A percentile compares a stretch with the other conserved stretches of the same genome.
phyloP scores from a whole-genome alignment of 1,140 invertebrate genomes.

The Cherax quadricarinatus region DNA sequence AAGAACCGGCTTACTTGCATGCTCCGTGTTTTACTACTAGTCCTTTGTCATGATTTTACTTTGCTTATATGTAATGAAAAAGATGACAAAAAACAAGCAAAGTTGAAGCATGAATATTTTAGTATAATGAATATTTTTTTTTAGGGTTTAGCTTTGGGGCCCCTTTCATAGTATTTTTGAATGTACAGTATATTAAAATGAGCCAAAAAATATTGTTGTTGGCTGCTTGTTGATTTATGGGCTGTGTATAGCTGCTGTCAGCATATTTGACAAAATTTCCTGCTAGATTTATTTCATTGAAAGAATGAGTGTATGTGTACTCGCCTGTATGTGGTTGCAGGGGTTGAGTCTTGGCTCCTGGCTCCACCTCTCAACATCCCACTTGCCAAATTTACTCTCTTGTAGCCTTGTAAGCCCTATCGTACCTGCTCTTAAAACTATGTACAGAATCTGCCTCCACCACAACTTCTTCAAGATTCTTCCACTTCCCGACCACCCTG shows the following conservation, averaged over 20 bases:
- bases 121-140: conserved; percentile 21
- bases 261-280: not conserved
- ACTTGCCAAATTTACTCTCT: too few species aligned
- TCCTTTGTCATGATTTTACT: conserved; percentile 48
- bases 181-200: conserved; percentile 31
- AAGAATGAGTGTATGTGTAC: not conserved
- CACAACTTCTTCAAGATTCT: too few species aligned
- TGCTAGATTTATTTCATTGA: not conserved
- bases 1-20: conserved; percentile 43
- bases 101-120: conserved; percentile 25
- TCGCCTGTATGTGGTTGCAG: too few species aligned
- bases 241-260: not conserved
- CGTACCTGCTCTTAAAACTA: too few species aligned
- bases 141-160: conserved; percentile 25
- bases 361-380: not conserved
- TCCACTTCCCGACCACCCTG: too few species aligned
- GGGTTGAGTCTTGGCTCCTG: too few species aligned
- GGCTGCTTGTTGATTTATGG: not conserved
- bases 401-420: too few species aligned
- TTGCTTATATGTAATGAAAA: conserved; percentile 43
- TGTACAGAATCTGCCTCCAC: too few species aligned
- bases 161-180: conserved; percentile 28
- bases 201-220: conserved; percentile 8
- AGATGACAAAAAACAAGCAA: conserved; percentile 10
- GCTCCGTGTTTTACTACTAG: conserved; percentile 51